Conservation (phyloP, 2,888 invertebrate genomes). For the Ernsta delagoae region DNA sequence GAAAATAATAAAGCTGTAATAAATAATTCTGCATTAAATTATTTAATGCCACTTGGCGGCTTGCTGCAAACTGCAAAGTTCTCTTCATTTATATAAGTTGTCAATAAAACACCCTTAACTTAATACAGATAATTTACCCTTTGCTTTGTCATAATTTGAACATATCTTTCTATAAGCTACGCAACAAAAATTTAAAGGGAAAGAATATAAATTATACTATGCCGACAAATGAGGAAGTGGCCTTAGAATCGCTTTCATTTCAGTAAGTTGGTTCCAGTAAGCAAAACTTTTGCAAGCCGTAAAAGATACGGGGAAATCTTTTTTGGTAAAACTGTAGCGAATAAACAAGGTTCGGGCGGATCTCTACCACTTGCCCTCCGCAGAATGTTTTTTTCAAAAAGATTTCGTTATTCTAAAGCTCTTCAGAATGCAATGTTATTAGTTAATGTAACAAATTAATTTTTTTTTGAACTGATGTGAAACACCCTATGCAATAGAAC, state of each 20-base stretch:
- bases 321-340: slow-evolving; percentile 4
- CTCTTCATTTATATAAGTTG: background rate
- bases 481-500: background rate
- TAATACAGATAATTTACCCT: no score
- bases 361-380: slow-evolving; percentile 15
- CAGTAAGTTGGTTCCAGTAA: slow-evolving; percentile 5
- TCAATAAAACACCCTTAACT: background rate
- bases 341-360: slow-evolving; percentile 27
- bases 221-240: background rate
- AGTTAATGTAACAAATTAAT: background rate
- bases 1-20: no score
- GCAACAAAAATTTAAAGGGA: no score
- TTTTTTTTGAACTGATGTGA: background rate
- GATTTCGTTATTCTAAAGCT: background rate
- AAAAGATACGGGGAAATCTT: slow-evolving; percentile 14
- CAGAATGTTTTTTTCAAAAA: slow-evolving; percentile 18
- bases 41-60: no score
- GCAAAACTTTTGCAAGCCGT: slow-evolving; percentile 9
- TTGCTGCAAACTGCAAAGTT: no score
- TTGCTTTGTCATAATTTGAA: no score
- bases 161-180: no score
- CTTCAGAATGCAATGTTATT: background rate
- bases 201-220: background rate
- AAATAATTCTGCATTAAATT: no score
- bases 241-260: background rate